Conservation (phyloP, 2,113 vertebrate species). For the Helogale parvula region DNA sequence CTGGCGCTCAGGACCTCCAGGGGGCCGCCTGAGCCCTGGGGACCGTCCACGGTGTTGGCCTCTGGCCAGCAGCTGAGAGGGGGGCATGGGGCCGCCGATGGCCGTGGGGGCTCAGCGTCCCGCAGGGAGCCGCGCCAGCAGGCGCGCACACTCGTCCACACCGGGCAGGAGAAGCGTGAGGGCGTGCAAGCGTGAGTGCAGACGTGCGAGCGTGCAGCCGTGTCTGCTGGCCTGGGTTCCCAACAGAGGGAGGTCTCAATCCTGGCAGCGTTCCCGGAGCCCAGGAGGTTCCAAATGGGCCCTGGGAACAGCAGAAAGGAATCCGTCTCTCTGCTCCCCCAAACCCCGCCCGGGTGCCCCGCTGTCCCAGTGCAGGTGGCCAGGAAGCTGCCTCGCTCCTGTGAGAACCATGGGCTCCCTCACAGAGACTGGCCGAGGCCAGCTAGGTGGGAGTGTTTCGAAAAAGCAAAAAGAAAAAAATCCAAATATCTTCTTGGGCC, state of each 20-base stretch:
- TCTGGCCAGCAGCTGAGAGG: not conserved
- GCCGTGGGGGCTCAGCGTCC: fast-evolving
- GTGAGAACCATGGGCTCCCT: not conserved
- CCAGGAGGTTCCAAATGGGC: too few relatives aligned
- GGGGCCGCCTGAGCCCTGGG: fast-evolving
- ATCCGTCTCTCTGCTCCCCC: fast-evolving
- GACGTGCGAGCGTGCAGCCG: not conserved
- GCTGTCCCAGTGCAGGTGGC: not conserved
- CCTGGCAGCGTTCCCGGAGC: not conserved
- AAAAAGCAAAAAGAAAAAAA: too few relatives aligned
- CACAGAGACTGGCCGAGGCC: too few relatives aligned
- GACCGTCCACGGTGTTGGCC: fast-evolving
- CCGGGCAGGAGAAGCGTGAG: not conserved
- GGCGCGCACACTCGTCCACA: fast-evolving
- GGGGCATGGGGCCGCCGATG: fast-evolving
- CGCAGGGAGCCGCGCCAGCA: too few relatives aligned
- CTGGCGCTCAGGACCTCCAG: not conserved
- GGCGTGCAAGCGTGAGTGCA: not conserved
- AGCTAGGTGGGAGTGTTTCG: fast-evolving
- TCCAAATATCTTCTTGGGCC: fast-evolving
- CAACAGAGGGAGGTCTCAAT: not conserved
- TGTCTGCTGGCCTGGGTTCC: too few relatives aligned
- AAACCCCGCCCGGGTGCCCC: fast-evolving
- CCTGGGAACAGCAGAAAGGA: too few relatives aligned
- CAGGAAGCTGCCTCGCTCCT: too few relatives aligned